Evolutionary conservation across 2,888 invertebrate species (phyloP).

Genomic region (Lasius platythorax): DNA sequence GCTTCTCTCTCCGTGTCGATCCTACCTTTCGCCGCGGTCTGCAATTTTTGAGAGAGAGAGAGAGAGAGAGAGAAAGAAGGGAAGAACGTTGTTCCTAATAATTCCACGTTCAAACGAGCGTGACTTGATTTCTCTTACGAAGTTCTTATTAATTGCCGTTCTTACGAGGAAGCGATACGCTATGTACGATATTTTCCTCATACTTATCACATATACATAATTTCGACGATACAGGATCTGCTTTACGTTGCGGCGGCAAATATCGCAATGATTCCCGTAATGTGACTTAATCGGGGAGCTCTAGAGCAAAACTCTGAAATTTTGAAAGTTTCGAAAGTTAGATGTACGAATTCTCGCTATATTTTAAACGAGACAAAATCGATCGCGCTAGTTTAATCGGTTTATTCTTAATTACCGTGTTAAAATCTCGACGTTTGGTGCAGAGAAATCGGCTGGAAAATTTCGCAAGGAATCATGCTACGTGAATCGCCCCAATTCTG

Average conservation of each 20-base stretch:
- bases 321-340: background rate
- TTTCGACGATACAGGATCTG: background rate
- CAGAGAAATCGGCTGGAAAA: background rate
- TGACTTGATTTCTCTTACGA: slow-evolving; percentile 62
- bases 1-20: slow-evolving; percentile 42
- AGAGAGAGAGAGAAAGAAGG: slow-evolving; percentile 41
- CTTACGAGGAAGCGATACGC: background rate
- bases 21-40: slow-evolving; percentile 48
- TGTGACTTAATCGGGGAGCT: background rate
- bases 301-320: background rate
- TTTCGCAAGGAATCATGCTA: background rate
- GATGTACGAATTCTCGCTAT: background rate
- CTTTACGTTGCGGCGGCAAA: background rate
- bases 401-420: background rate
- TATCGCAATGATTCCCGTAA: slow-evolving; percentile 3
- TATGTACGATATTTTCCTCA: background rate
- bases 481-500: background rate
- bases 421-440: background rate
- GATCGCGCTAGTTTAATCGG: background rate
- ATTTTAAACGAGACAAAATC: background rate
- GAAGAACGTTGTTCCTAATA: slow-evolving; percentile 57
- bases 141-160: slow-evolving; percentile 45
- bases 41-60: slow-evolving; percentile 49
- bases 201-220: background rate
- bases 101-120: slow-evolving; percentile 59